Evolutionary conservation across 2,888 invertebrate genomes (phyloP), one percentile per base, ranked within the genome.

Genomic region (Microplitis manilae): DNA sequence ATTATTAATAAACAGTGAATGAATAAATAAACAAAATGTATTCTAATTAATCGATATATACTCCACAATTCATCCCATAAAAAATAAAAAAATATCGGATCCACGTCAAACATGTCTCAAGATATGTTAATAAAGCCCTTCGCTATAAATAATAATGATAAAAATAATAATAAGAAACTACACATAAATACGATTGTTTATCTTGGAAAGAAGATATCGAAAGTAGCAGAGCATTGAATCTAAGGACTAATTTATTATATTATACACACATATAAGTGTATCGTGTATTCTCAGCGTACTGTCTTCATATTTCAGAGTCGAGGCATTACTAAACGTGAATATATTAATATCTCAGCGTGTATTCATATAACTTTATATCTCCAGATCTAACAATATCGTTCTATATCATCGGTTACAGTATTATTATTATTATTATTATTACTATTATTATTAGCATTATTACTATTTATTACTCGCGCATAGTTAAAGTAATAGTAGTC

Each of bases 171-270:
- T 30, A 30, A 30, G 2, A 30, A 30, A 30, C 30, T 30, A 79
- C 77, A 81, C 80, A 82, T 81, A 69, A 81, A 81, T 79, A 78
- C 79, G 81, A 80, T 81, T 81, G 78, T 82, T 79, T 80, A 80
- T 80, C 81, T 77, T 60, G 62, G 76, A 71, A 75, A 76, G 76
- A 76, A 76, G 76, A 76, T 76, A 76, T 76, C 76, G 69, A 76
- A 76, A 62, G 70, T 71, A 76, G 71, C 17, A 30, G 20, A 50
- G 38, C 50, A 50, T 50, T 50, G 39, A 67, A 50, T 39, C 39
- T 38, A 20, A 65, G 76, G 71, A 76, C 71, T 76, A 76, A 76
- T 76, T 76, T 76, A 76, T 76, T 76, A 76, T 65, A 67, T 70
- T 50, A 50, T 13, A 50, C 50, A 50, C 50, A 50, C 50, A 50